These are phyloP conservation scores for Istiophorus platypterus DNA, from an alignment of 2,113 vertebrate genomes.

Conservation along the genomic window DNA sequence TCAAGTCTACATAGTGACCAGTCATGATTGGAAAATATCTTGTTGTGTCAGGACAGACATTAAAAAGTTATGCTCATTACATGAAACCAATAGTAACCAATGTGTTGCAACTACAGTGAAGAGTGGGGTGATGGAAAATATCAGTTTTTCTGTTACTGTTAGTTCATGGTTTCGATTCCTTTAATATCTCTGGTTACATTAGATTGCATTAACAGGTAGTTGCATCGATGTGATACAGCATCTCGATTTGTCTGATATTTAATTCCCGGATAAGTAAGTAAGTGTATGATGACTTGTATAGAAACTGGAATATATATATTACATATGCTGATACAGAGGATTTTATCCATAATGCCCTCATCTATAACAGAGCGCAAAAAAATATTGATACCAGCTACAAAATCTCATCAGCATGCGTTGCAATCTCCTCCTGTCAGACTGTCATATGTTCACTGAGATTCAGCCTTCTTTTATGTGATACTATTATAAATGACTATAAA, in stretches of 20 bases:
- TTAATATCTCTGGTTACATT: neutral
- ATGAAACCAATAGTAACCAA: no score
- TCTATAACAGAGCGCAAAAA: no score
- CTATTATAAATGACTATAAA: neutral
- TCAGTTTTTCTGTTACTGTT: neutral
- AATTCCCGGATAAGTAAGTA: neutral
- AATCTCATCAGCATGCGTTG: no score
- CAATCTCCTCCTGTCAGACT: no score
- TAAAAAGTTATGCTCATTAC: no score
- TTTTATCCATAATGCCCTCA: no score
- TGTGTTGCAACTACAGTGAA: neutral
- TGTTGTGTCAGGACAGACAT: no score
- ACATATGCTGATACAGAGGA: no score
- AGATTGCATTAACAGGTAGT: neutral
- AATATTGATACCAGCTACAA: no score
- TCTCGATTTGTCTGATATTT: neutral
- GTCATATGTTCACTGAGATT: neutral
- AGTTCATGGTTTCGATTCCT: neutral
- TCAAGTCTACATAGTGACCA: neutral
- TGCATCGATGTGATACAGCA: neutral
- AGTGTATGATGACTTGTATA: no score
- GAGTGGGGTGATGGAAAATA: no score
- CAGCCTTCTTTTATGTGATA: neutral
- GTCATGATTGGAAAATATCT: neutral
- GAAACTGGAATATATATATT: no score